Conservation (phyloP, 2,888 invertebrate genomes). For the Philonicus albiceps region DNA sequence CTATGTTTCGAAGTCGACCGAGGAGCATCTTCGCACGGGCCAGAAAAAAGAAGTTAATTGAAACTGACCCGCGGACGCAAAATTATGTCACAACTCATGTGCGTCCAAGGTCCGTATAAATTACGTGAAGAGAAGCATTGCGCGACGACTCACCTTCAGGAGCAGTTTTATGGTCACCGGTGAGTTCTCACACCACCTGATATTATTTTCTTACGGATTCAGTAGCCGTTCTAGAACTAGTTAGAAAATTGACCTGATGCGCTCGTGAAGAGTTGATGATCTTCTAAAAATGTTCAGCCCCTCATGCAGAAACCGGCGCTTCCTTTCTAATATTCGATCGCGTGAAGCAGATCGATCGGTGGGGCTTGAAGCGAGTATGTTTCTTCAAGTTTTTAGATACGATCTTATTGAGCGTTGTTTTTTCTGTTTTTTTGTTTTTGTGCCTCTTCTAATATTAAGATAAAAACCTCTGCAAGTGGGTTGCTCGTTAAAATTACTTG, state of each 20-base stretch:
- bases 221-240: neutral
- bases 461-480: neutral
- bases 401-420: neutral
- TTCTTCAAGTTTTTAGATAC: neutral
- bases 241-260: neutral
- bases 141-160: slow-evolving; percentile 3
- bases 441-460: neutral
- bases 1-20: neutral
- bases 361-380: neutral
- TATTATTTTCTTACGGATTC: neutral
- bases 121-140: slow-evolving; percentile 11
- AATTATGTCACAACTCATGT: slow-evolving; percentile 1
- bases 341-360: neutral
- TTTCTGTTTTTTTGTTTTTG: no score
- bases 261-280: neutral
- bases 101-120: slow-evolving; percentile 18
- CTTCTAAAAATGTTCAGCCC: neutral
- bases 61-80: neutral
- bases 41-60: neutral
- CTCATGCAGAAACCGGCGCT: neutral
- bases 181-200: neutral
- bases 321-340: neutral
- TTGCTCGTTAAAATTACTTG: neutral
- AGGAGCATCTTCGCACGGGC: neutral
- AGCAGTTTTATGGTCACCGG: neutral